Percentiles rank a stretch among this genome's conserved stretches.
Evolutionary conservation across 2,797 vertebrate species (phyloP).

Genomic region (Xenentodon cancila): DNA sequence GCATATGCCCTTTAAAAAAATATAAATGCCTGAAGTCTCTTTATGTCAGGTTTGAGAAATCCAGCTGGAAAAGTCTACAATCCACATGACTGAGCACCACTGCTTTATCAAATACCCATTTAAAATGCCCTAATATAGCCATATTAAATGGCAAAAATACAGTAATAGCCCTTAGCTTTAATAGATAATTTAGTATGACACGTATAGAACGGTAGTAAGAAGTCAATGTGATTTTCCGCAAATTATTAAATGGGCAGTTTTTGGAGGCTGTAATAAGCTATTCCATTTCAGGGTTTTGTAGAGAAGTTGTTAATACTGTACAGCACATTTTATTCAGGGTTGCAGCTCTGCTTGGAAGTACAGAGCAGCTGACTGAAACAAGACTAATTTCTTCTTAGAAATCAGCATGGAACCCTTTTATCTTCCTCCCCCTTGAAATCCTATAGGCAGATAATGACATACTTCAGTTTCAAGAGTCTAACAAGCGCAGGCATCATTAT

Average conservation of each 20-base stretch:
- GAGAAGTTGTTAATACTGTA: not conserved
- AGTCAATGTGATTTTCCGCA: not conserved
- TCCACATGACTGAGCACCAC: rapidly evolving
- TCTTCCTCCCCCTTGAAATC: conserved; percentile 42
- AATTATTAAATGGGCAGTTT: conserved; percentile 14
- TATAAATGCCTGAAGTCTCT: no score
- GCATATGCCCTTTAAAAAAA: no score
- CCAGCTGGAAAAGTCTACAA: not conserved
- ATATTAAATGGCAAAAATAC: no score
- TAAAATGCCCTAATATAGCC: not conserved
- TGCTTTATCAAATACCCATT: conserved; percentile 4
- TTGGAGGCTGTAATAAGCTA: not conserved
- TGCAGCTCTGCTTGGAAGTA: not conserved
- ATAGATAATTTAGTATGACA: conserved; percentile 5
- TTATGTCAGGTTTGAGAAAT: no score
- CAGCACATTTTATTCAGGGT: conserved; percentile 16
- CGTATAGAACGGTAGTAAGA: not conserved
- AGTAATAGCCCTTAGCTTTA: not conserved
- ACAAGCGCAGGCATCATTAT: conserved; percentile 31
- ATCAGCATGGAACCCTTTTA: conserved; percentile 34
- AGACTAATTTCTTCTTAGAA: conserved; percentile 18
- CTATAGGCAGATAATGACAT: conserved; percentile 43
- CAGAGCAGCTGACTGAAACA: conserved; percentile 27
- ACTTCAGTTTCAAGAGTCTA: conserved; percentile 51
- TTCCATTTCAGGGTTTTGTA: not conserved